A percentile compares a stretch with the other conserved stretches of the same genome.
phyloP scores from a whole-genome alignment of 2,797 vertebrate species.

The Platyrinchus mystaceus region DNA sequence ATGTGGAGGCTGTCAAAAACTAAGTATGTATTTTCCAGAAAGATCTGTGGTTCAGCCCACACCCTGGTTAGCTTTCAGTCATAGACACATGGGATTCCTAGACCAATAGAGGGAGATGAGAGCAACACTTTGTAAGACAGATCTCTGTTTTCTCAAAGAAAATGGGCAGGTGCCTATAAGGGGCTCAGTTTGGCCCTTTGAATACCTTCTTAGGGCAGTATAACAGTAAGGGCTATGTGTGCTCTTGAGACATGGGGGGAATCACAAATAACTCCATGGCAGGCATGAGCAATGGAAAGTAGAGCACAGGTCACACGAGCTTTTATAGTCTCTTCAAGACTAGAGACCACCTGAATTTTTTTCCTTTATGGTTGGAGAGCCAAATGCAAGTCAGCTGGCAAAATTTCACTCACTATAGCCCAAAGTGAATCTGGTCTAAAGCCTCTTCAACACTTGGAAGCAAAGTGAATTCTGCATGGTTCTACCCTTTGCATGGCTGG shows the following conservation, averaged over 20 bases:
- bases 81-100: fast-evolving
- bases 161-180: neutral
- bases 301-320: fast-evolving
- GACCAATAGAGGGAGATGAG: neutral
- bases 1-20: neutral
- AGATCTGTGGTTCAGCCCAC: neutral
- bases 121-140: neutral
- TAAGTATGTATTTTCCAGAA: neutral
- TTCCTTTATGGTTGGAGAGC: neutral
- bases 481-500: fast-evolving
- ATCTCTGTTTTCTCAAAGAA: neutral
- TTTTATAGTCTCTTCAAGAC: neutral
- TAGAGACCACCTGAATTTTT: neutral
- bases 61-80: neutral
- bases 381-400: neutral
- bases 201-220: neutral
- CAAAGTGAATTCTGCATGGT: neutral
- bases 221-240: neutral
- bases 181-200: neutral
- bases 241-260: neutral
- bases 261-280: neutral
- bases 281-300: neutral
- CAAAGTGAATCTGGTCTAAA: neutral
- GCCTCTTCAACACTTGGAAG: neutral
- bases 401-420: neutral